These are phyloP conservation scores for Acanthosepion lycidas DNA, from an alignment of 2,888 invertebrate species.

Conservation along the genomic window DNA sequence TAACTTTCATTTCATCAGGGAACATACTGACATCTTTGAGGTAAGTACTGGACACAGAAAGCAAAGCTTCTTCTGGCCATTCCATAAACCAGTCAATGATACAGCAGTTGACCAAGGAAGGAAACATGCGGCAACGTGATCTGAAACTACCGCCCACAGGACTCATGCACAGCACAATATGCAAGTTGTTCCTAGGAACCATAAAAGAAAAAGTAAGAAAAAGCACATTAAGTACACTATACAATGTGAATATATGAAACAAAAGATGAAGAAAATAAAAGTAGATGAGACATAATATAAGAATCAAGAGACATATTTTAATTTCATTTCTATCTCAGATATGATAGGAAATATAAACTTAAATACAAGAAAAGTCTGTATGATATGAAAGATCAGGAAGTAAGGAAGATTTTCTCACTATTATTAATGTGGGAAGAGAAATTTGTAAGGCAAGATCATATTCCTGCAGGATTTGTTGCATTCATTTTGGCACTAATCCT, in stretches of 20 bases:
- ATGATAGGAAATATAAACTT: no score
- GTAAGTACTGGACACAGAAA: constrained; percentile 85
- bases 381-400: no score
- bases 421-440: no score
- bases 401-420: no score
- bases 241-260: background rate
- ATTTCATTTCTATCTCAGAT: no score
- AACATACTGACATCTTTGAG: constrained; percentile 79
- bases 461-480: no score
- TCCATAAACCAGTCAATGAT: constrained; percentile 79
- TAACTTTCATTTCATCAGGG: constrained; percentile 76
- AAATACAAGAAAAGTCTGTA: no score
- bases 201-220: background rate
- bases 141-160: constrained; percentile 91
- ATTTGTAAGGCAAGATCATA: no score
- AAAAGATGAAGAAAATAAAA: background rate
- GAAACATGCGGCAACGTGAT: constrained; percentile 77
- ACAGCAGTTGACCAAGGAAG: constrained; percentile 75
- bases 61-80: constrained; percentile 90
- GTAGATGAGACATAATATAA: no score
- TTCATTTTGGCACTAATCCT: no score
- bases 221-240: background rate
- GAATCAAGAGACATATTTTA: no score
- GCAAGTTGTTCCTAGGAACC: constrained; percentile 82
- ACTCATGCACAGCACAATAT: constrained; percentile 91